A percentile compares a stretch with the other conserved stretches of the same genome.
Evolutionary conservation across 2,888 invertebrate species (phyloP).

Genomic region (Caenorhabditis macrosperma): DNA sequence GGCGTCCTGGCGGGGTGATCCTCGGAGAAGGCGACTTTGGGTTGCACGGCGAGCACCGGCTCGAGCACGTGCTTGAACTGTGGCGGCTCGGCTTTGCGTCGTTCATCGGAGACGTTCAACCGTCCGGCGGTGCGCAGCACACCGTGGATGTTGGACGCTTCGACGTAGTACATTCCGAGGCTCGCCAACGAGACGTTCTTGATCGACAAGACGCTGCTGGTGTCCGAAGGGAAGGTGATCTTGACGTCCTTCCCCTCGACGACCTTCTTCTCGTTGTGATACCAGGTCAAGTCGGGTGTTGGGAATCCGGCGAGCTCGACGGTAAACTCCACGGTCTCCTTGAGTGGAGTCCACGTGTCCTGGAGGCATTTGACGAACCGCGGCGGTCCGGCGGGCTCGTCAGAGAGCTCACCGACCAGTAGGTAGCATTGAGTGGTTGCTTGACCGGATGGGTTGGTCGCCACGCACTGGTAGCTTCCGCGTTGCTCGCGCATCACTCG

Average conservation of each 20-base stretch:
- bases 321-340: slow-evolving; percentile 68
- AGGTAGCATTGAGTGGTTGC: slow-evolving; percentile 72
- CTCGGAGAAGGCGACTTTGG: slow-evolving; percentile 68
- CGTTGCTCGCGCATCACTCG: slow-evolving; percentile 68
- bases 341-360: slow-evolving; percentile 75
- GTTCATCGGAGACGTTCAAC: slow-evolving; percentile 68
- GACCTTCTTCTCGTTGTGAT: slow-evolving; percentile 72
- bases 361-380: slow-evolving; percentile 76
- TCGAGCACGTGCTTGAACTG: slow-evolving; percentile 67
- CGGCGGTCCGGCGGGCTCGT: slow-evolving; percentile 74
- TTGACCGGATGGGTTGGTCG: slow-evolving; percentile 72
- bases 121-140: slow-evolving; percentile 71
- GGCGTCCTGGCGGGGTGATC: slow-evolving; percentile 58
- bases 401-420: slow-evolving; percentile 70
- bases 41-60: slow-evolving; percentile 61
- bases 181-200: slow-evolving; percentile 62
- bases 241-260: slow-evolving; percentile 67
- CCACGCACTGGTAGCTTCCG: slow-evolving; percentile 74
- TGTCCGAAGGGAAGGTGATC: slow-evolving; percentile 67
- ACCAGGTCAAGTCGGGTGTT: slow-evolving; percentile 76
- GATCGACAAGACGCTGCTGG: slow-evolving; percentile 69
- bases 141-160: slow-evolving; percentile 77
- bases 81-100: slow-evolving; percentile 68
- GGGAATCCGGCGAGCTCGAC: slow-evolving; percentile 76
- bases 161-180: slow-evolving; percentile 75